phyloP scores from a whole-genome alignment of 2,113 vertebrate genomes.

The Benitochromis conjunctus region DNA sequence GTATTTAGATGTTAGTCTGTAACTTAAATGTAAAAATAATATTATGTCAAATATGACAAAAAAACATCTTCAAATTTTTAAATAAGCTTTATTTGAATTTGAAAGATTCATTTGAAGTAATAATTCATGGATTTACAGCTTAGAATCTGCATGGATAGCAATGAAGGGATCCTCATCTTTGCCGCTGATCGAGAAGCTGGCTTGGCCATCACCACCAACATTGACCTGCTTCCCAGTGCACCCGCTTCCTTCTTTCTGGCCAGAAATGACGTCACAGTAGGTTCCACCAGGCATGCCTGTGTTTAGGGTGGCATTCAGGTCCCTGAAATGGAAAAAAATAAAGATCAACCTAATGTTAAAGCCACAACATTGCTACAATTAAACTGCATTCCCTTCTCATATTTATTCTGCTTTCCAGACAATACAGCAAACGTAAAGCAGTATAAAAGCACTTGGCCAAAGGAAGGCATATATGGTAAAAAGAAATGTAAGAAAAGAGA shows the following conservation, averaged over 20 bases:
- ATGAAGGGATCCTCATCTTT: slow-evolving; percentile 83
- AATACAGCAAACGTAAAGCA: rapidly evolving
- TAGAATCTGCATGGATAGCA: slow-evolving; percentile 82
- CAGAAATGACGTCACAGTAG: slow-evolving; percentile 93
- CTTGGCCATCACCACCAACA: slow-evolving; percentile 76
- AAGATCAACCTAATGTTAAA: not conserved
- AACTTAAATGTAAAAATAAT: too few species aligned
- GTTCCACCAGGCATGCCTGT: slow-evolving; percentile 85
- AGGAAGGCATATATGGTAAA: not conserved
- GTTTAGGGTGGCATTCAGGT: slow-evolving; percentile 73
- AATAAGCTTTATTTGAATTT: not conserved
- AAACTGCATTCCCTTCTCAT: rapidly evolving
- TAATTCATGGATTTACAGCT: slow-evolving; percentile 51
- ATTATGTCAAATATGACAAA: not conserved
- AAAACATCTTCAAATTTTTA: not conserved
- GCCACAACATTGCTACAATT: rapidly evolving
- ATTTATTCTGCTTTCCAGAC: not conserved
- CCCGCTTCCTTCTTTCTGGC: slow-evolving; percentile 72
- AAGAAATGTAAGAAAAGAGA: not conserved
- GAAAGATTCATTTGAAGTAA: too few species aligned
- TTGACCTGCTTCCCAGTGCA: slow-evolving; percentile 82
- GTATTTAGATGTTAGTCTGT: too few species aligned
- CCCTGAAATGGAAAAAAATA: slow-evolving; percentile 59
- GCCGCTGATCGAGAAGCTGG: slow-evolving; percentile 81
- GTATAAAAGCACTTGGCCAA: not conserved